Evolutionary conservation across 2,113 vertebrate species (phyloP).

Genomic region (Antechinus stuartii): DNA sequence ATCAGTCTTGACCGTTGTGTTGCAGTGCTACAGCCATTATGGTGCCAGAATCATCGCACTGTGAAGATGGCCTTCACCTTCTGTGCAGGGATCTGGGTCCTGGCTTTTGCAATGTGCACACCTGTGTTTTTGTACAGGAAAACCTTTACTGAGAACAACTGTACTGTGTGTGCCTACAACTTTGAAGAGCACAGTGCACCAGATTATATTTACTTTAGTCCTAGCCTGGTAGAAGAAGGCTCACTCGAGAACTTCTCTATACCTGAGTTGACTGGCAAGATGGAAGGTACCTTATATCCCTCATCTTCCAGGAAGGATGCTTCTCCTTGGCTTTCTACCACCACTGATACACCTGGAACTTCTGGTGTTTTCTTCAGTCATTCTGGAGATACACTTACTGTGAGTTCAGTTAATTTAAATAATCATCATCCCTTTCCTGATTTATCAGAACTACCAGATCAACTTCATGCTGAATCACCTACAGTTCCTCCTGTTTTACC

Average conservation of each 20-base stretch:
- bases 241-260: background rate
- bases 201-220: conserved; percentile 2
- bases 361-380: background rate
- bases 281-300: background rate
- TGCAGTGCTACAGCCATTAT: conserved; percentile 86
- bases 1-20: conserved; percentile 89
- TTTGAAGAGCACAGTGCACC: background rate
- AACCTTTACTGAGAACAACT: background rate
- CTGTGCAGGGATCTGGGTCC: conserved; percentile 82
- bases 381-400: background rate
- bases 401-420: background rate
- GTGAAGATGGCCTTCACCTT: conserved; percentile 44
- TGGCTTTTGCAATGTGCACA: conserved; percentile 82
- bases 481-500: background rate
- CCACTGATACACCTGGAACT: background rate
- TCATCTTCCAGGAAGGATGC: conserved; percentile 25
- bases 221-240: background rate
- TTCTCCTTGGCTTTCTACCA: background rate
- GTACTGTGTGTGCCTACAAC: conserved; percentile 65
- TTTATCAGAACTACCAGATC: background rate
- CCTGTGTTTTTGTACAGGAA: conserved; percentile 84
- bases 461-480: background rate
- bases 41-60: conserved; percentile 88
- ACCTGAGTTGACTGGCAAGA: background rate
- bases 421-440: background rate